Evolutionary conservation across 2,888 invertebrate genomes (phyloP), one percentile per base, ranked within the genome.

Genomic region (Apodemia duryi): DNA sequence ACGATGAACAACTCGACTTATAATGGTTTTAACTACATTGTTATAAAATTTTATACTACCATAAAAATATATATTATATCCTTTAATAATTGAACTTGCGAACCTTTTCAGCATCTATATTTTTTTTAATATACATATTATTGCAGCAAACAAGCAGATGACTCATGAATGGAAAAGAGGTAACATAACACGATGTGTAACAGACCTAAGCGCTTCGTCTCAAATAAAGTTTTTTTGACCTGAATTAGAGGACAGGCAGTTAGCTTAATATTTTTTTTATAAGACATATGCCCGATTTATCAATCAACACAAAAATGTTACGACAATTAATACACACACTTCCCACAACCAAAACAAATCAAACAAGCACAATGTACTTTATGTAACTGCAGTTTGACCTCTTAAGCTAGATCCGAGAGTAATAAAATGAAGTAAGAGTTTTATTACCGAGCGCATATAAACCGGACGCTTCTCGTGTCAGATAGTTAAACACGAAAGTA

Each of bases 371-470:
- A 60, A 46, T 46, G 3, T 13, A 32, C 32, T 60, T 35, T 60
- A 60, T 32, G 35, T 60, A 60, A 60, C 32, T 60, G 57, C 57
- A 60, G 32, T 32, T 6, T 32, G 57, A 32, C 57, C 57, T 35
- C 13, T 60, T 60, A 60, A 60, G 35, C 57, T 60, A 60, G 57
- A 60, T 60, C 57, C 57, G 57, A 32, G 13, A 35, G 57, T 60
- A 32, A 60, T 60, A 60, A 60, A 60, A 60, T 60, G 35, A 35
- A 60, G 57, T 60, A 60, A 60, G 57, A 60, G 35, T 60, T 60
- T 60, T 54, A 60, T 60, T 60, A 32, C 57, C 3, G 13, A 60
- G 57, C 32, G 57, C 32, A 54, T 54, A 60, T 60, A 32, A 60
- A 60, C 57, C 57, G 57, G 57, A 60, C n/a, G 35, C 57, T 35